Percentiles rank a stretch among this genome's conserved stretches.
These are phyloP conservation scores for Leptopilina boulardi DNA, from an alignment of 1,140 invertebrate genomes.

Conservation along the genomic window DNA sequence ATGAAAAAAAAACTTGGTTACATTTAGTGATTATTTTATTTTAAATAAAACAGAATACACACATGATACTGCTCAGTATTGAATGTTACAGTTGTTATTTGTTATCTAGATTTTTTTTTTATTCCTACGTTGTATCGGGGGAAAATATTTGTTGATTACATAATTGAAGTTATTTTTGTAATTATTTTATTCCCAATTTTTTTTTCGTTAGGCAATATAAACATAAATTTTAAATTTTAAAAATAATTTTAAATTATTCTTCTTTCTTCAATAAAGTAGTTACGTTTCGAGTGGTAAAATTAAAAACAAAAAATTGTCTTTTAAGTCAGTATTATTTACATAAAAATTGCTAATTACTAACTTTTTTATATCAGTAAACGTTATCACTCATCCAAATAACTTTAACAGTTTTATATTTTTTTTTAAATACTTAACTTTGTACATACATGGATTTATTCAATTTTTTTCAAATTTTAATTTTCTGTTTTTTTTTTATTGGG, in stretches of 20 bases:
- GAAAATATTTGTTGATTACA: slow-evolving; percentile 51
- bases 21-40: slow-evolving; percentile 64
- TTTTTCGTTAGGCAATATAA: background rate
- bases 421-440: background rate
- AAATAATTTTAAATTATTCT: background rate
- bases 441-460: background rate
- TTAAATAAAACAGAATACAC: slow-evolving; percentile 68
- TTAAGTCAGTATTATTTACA: background rate
- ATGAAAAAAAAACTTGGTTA: slow-evolving; percentile 17
- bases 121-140: slow-evolving; percentile 45
- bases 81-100: slow-evolving; percentile 41
- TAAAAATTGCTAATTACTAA: background rate
- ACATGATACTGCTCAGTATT: slow-evolving; percentile 54
- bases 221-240: too few relatives aligned
- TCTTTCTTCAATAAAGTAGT: background rate
- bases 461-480: background rate
- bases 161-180: background rate
- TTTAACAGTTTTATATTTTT: background rate
- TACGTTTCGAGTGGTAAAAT: background rate
- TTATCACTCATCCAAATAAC: background rate
- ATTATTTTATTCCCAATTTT: background rate
- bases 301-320: background rate
- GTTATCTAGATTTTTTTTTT: background rate
- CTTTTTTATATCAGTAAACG: background rate
- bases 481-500: background rate